Conservation (phyloP, 2,888 invertebrate genomes). For the Noctua fimbriata region DNA sequence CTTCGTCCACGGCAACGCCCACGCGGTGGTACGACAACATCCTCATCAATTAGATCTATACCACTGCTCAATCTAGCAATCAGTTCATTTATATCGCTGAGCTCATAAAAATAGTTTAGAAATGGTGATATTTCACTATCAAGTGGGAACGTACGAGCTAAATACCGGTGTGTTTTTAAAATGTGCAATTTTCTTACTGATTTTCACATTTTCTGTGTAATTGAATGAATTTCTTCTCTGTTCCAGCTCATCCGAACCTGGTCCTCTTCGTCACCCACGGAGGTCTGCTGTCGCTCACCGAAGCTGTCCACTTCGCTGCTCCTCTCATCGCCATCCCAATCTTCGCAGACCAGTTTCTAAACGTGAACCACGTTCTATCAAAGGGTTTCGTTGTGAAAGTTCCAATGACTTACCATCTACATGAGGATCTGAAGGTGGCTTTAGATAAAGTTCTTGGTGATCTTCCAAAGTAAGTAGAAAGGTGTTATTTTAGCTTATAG, state of each 20-base stretch:
- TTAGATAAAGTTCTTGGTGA: slow-evolving; percentile 68
- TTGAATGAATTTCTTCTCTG: neutral
- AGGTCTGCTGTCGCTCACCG: slow-evolving; percentile 76
- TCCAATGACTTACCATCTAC: slow-evolving; percentile 64
- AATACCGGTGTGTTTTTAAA: too few relatives aligned
- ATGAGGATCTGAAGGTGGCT: slow-evolving; percentile 67
- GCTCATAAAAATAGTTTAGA: neutral
- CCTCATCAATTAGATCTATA: neutral
- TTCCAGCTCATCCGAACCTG: slow-evolving; percentile 77
- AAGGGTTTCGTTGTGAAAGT: slow-evolving; percentile 74
- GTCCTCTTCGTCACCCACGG: slow-evolving; percentile 79
- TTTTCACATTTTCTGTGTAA: neutral
- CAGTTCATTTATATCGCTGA: neutral
- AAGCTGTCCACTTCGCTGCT: slow-evolving; percentile 74
- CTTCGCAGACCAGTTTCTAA: slow-evolving; percentile 77
- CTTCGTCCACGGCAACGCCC: neutral
- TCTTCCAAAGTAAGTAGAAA: slow-evolving; percentile 64
- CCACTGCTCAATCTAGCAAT: neutral
- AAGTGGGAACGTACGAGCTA: neutral
- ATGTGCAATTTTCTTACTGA: neutral
- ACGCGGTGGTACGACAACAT: neutral
- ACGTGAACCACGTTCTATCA: slow-evolving; percentile 69
- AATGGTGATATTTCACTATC: too few relatives aligned
- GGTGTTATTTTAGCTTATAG: neutral
- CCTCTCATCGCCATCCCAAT: slow-evolving; percentile 78